Percentiles rank a stretch among this genome's conserved stretches.
phyloP scores from a whole-genome alignment of 2,888 invertebrate genomes.

The Oligia latruncula region DNA sequence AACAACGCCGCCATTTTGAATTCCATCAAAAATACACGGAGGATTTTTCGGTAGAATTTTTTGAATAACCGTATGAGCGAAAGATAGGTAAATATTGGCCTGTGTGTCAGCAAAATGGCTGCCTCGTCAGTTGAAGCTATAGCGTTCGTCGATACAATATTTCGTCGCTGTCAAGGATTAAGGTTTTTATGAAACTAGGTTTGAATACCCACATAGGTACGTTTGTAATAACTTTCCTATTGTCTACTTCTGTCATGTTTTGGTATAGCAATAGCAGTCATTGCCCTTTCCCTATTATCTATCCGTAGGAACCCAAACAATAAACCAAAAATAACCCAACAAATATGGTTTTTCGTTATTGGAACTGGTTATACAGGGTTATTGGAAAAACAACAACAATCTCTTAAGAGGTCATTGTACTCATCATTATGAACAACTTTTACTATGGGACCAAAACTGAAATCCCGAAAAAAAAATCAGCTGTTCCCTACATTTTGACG shows the following conservation, averaged over 20 bases:
- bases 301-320: not conserved
- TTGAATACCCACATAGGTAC: not conserved
- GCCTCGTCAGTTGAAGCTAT: constrained; percentile 17
- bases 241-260: not conserved
- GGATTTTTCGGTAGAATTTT: constrained; percentile 43
- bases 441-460: too few species aligned
- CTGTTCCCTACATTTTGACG: too few species aligned
- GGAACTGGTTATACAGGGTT: not conserved
- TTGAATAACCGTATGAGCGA: constrained; percentile 39
- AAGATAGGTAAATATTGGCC: constrained; percentile 40
- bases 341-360: not conserved
- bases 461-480: too few species aligned
- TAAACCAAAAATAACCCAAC: not conserved
- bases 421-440: too few species aligned
- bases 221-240: not conserved
- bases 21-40: constrained; percentile 59
- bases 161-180: not conserved
- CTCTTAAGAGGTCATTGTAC: too few species aligned
- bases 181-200: constrained; percentile 7
- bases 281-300: not conserved
- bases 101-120: constrained; percentile 29
- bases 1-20: constrained; percentile 53
- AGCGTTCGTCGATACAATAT: not conserved
- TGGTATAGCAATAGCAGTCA: not conserved
- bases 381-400: too few species aligned